These are phyloP conservation scores for Sus cebifrons DNA, from an alignment of 2,797 vertebrate genomes.

Conservation along the genomic window DNA sequence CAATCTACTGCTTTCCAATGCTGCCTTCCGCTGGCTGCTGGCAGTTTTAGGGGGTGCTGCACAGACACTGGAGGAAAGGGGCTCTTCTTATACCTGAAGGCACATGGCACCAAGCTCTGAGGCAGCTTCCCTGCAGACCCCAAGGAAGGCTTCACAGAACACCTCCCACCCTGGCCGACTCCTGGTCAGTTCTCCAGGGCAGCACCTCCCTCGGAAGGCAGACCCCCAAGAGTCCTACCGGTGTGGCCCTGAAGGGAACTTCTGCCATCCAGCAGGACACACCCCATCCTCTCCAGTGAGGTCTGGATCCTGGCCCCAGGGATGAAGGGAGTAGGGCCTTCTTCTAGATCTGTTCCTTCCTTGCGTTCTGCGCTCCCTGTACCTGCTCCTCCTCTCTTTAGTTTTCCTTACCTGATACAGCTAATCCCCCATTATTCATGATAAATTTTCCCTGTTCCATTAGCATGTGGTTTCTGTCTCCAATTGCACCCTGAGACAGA, in stretches of 20 bases:
- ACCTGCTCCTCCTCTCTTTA: neutral
- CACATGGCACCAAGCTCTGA: neutral
- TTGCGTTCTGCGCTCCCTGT: neutral
- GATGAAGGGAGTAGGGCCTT: neutral
- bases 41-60: neutral
- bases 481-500: neutral
- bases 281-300: neutral
- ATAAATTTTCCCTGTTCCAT: neutral
- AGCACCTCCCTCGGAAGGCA: neutral
- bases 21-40: neutral
- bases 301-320: neutral
- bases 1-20: neutral
- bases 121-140: neutral
- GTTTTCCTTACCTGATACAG: neutral
- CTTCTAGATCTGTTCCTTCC: neutral
- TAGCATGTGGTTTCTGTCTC: neutral
- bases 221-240: neutral
- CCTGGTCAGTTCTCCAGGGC: neutral
- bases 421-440: neutral
- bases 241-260: no score
- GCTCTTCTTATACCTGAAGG: neutral
- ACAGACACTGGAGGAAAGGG: fast-evolving
- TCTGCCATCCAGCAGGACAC: neutral
- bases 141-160: neutral
- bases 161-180: neutral